These are phyloP conservation scores for Peromyscus melanophrys DNA, from an alignment of 2,797 vertebrate genomes.

Conservation along the genomic window DNA sequence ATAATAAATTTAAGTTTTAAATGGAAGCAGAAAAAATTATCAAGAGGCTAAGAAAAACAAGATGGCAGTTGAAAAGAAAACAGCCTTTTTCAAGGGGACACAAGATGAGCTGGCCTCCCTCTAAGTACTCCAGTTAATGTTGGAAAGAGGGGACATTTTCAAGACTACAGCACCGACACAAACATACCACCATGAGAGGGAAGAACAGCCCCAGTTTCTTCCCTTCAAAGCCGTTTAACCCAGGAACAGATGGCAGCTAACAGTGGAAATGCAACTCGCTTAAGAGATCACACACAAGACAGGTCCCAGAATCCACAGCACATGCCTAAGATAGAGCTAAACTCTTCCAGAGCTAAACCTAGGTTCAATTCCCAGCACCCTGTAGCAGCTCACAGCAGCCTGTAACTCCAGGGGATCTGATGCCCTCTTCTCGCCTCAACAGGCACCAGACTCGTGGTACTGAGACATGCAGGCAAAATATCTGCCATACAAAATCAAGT, in stretches of 20 bases:
- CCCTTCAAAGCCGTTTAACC: not conserved
- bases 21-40: not conserved
- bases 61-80: not conserved
- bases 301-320: not conserved
- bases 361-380: not conserved
- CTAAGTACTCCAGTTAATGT: not conserved
- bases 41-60: slow-evolving; percentile 27
- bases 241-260: not conserved
- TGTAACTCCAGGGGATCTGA: not conserved
- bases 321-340: not conserved
- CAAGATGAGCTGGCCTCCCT: not conserved
- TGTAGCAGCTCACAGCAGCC: not conserved
- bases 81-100: not conserved
- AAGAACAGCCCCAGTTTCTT: not conserved
- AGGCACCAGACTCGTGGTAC: not conserved
- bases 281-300: not conserved
- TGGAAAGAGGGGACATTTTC: not conserved
- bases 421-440: not conserved
- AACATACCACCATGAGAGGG: not conserved
- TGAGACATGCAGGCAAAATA: not conserved
- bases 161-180: not conserved
- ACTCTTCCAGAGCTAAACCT: not conserved
- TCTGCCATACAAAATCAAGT: not conserved
- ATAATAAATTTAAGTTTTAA: not conserved
- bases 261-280: slow-evolving; percentile 4